These are phyloP conservation scores for Oxyteleia sp. DNA, from an alignment of 2,888 invertebrate genomes.

Conservation along the genomic window DNA sequence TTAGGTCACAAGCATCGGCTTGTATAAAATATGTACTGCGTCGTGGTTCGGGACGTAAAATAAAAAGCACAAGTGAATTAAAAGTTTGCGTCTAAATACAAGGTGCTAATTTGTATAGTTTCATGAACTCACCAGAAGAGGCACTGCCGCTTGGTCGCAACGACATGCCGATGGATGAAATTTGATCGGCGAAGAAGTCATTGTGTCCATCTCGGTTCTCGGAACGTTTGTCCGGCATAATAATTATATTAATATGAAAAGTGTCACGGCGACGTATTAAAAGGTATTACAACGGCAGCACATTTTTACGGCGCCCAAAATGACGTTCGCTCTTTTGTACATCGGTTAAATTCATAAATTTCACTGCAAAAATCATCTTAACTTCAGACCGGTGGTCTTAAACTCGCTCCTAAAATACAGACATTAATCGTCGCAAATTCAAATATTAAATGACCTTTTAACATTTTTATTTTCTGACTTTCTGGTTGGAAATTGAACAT, in stretches of 20 bases:
- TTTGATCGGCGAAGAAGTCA: constrained; percentile 89
- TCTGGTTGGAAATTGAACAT: constrained; percentile 31
- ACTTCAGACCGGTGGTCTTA: no score
- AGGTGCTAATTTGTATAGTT: no score
- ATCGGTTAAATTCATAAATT: constrained; percentile 39
- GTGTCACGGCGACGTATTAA: constrained; percentile 61
- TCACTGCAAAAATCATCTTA: constrained; percentile 44
- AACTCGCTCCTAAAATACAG: no score
- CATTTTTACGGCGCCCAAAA: constrained; percentile 51
- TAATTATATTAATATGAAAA: constrained; percentile 59
- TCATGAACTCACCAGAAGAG: constrained; percentile 91
- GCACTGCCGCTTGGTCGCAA: constrained; percentile 91
- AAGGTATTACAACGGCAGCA: constrained; percentile 69
- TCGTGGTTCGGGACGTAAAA: no score
- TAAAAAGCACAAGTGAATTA: no score
- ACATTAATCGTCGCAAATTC: not conserved
- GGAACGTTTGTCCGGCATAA: constrained; percentile 86
- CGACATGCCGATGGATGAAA: constrained; percentile 95
- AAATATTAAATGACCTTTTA: no score
- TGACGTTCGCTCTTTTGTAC: constrained; percentile 46
- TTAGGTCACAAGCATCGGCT: no score
- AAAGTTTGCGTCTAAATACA: no score
- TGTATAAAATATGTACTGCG: no score
- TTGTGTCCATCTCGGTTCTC: constrained; percentile 84
- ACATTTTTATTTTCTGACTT: constrained; percentile 30